Evolutionary conservation across 2,888 invertebrate species (phyloP).

Genomic region (Hyposoter dolosus): DNA sequence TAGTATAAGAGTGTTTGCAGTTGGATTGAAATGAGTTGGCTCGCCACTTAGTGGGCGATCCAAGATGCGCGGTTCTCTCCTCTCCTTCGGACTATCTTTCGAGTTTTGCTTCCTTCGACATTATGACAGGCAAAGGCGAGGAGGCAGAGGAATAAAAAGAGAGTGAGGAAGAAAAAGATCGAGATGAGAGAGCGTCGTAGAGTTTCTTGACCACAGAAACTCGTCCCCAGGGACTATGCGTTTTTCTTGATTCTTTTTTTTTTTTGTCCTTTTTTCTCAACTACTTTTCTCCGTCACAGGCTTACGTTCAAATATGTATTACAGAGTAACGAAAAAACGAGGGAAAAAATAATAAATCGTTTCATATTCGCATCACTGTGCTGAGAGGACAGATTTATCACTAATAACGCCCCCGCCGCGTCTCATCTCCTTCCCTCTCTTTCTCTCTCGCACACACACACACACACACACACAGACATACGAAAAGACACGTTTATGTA

Average conservation of each 20-base stretch:
- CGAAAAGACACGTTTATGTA: neutral
- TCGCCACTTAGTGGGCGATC: constrained; percentile 61
- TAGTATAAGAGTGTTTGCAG: constrained; percentile 45
- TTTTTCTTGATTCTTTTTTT: constrained; percentile 10
- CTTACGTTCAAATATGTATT: constrained; percentile 41
- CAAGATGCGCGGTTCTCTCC: constrained; percentile 18
- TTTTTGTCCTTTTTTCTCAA: constrained; percentile 20
- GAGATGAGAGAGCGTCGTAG: constrained; percentile 18
- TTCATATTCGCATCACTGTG: constrained; percentile 35
- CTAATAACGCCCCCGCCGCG: constrained; percentile 46
- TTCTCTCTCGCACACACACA: neutral
- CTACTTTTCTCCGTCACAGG: constrained; percentile 46
- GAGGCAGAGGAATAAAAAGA: constrained; percentile 4
- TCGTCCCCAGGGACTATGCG: constrained; percentile 36
- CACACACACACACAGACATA: neutral
- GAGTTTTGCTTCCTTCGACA: constrained; percentile 26
- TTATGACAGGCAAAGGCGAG: constrained; percentile 17
- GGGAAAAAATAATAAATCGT: constrained; percentile 40
- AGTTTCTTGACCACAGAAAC: constrained; percentile 59
- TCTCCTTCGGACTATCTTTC: neutral
- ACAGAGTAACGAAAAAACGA: constrained; percentile 17
- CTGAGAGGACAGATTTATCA: constrained; percentile 28
- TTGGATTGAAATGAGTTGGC: constrained; percentile 56
- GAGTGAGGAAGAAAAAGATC: neutral
- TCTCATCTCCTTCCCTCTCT: constrained; percentile 6